phyloP scores from a whole-genome alignment of 1,140 invertebrate genomes.

The Drosophila suzukii region DNA sequence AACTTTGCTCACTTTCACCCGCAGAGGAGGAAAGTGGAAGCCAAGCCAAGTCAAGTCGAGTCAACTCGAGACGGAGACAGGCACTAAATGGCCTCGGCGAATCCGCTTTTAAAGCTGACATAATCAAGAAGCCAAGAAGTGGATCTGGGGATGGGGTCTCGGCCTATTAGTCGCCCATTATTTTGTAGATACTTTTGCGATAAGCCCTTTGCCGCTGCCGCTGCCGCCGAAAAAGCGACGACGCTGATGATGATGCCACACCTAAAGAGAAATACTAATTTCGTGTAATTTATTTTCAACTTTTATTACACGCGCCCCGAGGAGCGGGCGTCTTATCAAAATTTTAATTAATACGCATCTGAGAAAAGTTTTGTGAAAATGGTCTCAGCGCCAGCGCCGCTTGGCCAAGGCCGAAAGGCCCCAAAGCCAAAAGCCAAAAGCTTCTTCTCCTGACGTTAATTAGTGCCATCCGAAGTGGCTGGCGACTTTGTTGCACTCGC shows the following conservation, averaged over 20 bases:
- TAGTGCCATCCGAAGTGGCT: constrained; percentile 73
- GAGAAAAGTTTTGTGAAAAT: constrained; percentile 71
- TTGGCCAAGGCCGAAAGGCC: constrained; percentile 23
- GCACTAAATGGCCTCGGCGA: constrained; percentile 48
- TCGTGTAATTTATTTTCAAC: constrained; percentile 79
- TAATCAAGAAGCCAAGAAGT: constrained; percentile 37
- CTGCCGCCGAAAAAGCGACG: constrained; percentile 15
- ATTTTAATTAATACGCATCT: constrained; percentile 82
- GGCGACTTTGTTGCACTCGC: constrained; percentile 62
- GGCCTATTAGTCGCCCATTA: constrained; percentile 78
- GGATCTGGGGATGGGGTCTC: constrained; percentile 15
- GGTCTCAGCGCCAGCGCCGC: constrained; percentile 45
- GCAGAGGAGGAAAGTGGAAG: constrained; percentile 3
- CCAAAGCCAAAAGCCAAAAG: constrained; percentile 40
- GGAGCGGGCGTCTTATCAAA: constrained; percentile 62
- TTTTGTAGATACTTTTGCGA: constrained; percentile 77
- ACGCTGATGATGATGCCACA: constrained; percentile 57
- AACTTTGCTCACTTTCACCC: constrained; percentile 51
- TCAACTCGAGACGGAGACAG: constrained; percentile 23
- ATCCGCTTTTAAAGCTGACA: constrained; percentile 64
- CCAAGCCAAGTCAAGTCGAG: constrained; percentile 1
- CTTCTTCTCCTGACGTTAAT: constrained; percentile 62
- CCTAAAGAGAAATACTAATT: constrained; percentile 70
- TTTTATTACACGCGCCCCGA: constrained; percentile 58
- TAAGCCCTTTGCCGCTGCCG: constrained; percentile 63